phyloP scores from a whole-genome alignment of 2,113 vertebrate genomes.

The Oryzias curvinotus region DNA sequence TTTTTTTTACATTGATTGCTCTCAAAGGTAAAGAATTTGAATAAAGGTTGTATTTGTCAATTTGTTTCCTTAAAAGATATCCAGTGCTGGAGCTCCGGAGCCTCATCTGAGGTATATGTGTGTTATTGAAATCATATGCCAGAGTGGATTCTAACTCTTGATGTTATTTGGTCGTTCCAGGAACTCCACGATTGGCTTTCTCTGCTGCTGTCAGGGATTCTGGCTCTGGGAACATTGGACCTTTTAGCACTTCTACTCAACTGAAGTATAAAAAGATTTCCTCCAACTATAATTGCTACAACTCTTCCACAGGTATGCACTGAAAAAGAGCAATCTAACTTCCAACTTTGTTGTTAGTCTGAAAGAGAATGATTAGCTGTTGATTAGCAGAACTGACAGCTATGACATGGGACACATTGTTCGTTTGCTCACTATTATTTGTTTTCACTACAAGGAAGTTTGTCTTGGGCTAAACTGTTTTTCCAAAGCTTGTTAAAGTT shows the following conservation, averaged over 20 bases:
- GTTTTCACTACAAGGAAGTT: too few relatives aligned
- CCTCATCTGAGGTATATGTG: constrained; percentile 14
- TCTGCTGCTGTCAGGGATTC: constrained; percentile 46
- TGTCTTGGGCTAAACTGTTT: too few relatives aligned
- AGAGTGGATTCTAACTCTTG: not conserved
- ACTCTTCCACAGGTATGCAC: not conserved
- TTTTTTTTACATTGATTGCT: too few relatives aligned
- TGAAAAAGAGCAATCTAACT: not conserved
- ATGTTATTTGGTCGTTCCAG: constrained; percentile 18
- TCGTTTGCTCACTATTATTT: too few relatives aligned
- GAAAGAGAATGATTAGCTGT: constrained; percentile 38
- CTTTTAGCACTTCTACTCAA: constrained; percentile 32
- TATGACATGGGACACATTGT: too few relatives aligned
- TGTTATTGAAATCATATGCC: not conserved
- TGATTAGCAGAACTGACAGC: constrained; percentile 40
- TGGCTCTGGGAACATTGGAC: constrained; percentile 43
- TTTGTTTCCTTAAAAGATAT: not conserved
- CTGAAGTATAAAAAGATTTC: constrained; percentile 54
- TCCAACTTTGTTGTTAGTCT: constrained; percentile 41
- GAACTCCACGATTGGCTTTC: constrained; percentile 46
- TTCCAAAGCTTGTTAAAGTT: too few relatives aligned
- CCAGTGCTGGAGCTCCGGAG: constrained; percentile 32
- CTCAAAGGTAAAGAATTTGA: not conserved
- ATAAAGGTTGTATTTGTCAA: not conserved
- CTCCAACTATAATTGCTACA: constrained; percentile 55